Evolutionary conservation across 1,140 invertebrate species (phyloP).

Genomic region (Fopius arisanus): DNA sequence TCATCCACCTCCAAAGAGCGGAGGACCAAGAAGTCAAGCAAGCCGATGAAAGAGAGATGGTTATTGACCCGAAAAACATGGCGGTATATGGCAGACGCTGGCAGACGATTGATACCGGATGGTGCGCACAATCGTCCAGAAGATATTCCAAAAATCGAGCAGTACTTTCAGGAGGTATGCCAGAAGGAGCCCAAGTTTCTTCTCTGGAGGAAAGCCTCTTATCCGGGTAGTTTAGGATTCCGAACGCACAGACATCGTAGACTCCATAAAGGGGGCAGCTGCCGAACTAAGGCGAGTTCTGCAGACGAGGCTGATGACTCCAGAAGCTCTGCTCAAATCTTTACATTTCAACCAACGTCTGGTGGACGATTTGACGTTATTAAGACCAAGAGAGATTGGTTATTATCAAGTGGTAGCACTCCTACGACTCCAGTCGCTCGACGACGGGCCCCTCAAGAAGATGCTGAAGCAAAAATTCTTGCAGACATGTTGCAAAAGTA

Average conservation of each 20-base stretch:
- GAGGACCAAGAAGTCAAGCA: conserved; percentile 53
- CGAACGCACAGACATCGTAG: conserved; percentile 66
- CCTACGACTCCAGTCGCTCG: conserved; percentile 45
- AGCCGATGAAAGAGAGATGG: conserved; percentile 80
- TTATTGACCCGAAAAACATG: conserved; percentile 86
- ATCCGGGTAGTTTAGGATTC: conserved; percentile 73
- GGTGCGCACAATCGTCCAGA: conserved; percentile 74
- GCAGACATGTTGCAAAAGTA: conserved; percentile 75
- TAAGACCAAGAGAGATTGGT: conserved; percentile 71
- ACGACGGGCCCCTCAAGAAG: conserved; percentile 49
- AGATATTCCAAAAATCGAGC: conserved; percentile 80
- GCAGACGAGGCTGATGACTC: conserved; percentile 70
- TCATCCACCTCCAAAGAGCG: conserved; percentile 54
- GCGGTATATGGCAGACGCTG: conserved; percentile 89
- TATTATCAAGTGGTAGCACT: conserved; percentile 45
- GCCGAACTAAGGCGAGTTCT: conserved; percentile 68
- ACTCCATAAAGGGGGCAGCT: conserved; percentile 71
- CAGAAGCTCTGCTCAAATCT: conserved; percentile 66
- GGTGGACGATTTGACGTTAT: conserved; percentile 73
- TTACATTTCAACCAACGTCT: conserved; percentile 60
- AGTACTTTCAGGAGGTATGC: conserved; percentile 85
- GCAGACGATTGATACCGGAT: conserved; percentile 83
- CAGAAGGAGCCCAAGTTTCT: conserved; percentile 79
- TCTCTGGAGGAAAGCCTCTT: conserved; percentile 82
- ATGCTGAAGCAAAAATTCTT: conserved; percentile 67